Conservation (phyloP, 2,113 vertebrate genomes). For the Rhodinocichla rosea region DNA sequence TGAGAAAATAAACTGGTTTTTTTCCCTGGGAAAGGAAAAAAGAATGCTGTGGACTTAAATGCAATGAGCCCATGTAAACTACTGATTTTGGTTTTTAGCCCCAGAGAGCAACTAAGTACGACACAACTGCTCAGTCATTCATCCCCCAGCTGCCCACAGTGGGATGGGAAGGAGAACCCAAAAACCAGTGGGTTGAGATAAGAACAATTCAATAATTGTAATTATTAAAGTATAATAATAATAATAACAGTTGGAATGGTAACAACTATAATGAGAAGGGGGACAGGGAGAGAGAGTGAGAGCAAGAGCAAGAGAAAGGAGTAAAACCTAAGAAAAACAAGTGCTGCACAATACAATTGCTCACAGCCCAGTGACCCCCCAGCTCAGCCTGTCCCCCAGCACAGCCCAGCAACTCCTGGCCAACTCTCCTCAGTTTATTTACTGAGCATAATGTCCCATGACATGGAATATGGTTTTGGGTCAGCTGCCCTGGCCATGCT, state of each 20-base stretch:
- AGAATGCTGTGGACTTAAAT: background rate
- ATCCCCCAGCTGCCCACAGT: background rate
- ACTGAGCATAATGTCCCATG: background rate
- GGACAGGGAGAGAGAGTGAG: accelerated
- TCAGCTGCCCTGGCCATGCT: background rate
- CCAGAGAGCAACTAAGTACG: background rate
- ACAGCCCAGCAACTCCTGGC: background rate
- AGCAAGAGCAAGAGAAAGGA: background rate
- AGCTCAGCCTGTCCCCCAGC: background rate
- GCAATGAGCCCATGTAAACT: background rate
- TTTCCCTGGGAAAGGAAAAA: background rate
- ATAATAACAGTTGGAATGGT: background rate
- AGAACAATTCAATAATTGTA: background rate
- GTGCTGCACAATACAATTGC: background rate
- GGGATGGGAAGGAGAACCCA: background rate
- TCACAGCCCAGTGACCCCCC: background rate
- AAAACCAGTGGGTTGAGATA: background rate
- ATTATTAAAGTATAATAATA: background rate
- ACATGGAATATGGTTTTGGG: background rate
- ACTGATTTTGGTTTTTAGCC: background rate
- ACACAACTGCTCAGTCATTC: background rate
- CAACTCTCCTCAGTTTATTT: background rate
- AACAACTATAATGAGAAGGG: background rate
- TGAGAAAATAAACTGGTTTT: background rate
- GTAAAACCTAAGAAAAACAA: background rate